Evolutionary conservation across 2,888 invertebrate species (phyloP).

Genomic region (Onchidella celtica): DNA sequence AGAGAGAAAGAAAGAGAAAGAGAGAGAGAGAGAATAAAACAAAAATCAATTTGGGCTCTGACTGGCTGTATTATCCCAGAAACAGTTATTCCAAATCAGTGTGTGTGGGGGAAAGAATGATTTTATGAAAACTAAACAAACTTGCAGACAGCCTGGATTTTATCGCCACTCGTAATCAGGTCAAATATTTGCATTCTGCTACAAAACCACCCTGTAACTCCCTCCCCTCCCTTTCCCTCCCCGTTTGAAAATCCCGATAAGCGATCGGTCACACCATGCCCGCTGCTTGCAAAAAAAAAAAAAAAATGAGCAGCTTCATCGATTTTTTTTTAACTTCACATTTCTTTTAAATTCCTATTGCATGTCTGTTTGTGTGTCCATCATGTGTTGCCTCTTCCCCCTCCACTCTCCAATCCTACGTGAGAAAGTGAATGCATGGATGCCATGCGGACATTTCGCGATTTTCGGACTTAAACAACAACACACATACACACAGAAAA

Average conservation of each 20-base stretch:
- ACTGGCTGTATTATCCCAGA: not conserved
- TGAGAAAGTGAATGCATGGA: no score
- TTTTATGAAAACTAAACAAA: not conserved
- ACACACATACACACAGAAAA: no score
- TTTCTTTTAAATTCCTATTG: no score
- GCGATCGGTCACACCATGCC: not conserved
- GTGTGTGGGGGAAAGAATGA: no score
- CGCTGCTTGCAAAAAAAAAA: no score
- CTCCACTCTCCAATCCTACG: no score
- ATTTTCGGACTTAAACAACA: no score
- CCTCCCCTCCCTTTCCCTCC: not conserved
- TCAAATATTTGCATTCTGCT: conserved; percentile 21
- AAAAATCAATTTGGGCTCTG: not conserved
- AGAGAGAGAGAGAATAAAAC: not conserved
- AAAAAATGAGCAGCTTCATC: not conserved
- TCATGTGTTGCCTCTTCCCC: no score
- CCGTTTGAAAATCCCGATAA: not conserved
- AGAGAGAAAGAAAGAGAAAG: not conserved
- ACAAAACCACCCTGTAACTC: not conserved
- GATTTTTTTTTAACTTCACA: no score
- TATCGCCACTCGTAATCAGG: conserved; percentile 2
- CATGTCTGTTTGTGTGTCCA: no score
- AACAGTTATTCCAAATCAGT: not conserved
- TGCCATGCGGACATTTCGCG: no score
- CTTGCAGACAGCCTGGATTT: not conserved